These are phyloP conservation scores for Drosophila gunungcola DNA, from an alignment of 1,140 invertebrate genomes.

Conservation along the genomic window DNA sequence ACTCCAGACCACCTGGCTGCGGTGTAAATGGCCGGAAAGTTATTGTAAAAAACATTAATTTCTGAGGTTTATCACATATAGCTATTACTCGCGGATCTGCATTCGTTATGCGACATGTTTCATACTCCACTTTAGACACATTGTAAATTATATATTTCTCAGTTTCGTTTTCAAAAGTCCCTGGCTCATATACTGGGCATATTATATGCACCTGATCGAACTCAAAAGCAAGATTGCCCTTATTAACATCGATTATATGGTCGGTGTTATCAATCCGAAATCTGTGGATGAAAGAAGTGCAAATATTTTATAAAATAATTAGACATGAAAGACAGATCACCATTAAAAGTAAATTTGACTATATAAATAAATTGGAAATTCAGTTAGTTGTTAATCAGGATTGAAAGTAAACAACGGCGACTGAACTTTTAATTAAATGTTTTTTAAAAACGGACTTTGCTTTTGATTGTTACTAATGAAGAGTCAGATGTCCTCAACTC, in stretches of 20 bases:
- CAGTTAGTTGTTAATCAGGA: no score
- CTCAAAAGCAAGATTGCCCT: constrained; percentile 96
- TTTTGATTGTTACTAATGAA: no score
- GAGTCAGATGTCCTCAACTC: no score
- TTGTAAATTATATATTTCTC: constrained; percentile 99
- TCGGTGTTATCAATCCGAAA: constrained; percentile 99
- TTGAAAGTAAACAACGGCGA: no score
- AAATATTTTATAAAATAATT: neutral
- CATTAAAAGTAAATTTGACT: no score
- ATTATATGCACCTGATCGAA: constrained; percentile 98
- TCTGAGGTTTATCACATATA: constrained; percentile 97
- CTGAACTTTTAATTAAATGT: no score
- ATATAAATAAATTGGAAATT: no score
- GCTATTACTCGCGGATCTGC: constrained; percentile 96
- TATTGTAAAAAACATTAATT: constrained; percentile 97
- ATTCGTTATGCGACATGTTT: constrained; percentile 97
- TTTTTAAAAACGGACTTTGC: no score
- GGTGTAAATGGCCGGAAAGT: constrained; percentile 98
- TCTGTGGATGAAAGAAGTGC: constrained; percentile 86
- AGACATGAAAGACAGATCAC: neutral
- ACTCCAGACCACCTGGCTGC: constrained; percentile 96
- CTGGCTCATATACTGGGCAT: constrained; percentile 95
- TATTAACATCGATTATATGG: constrained; percentile 98
- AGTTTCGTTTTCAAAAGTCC: constrained; percentile 94
- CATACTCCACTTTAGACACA: constrained; percentile 97